These are phyloP conservation scores for Bombylius discolor DNA, from an alignment of 2,888 invertebrate genomes.

Conservation along the genomic window DNA sequence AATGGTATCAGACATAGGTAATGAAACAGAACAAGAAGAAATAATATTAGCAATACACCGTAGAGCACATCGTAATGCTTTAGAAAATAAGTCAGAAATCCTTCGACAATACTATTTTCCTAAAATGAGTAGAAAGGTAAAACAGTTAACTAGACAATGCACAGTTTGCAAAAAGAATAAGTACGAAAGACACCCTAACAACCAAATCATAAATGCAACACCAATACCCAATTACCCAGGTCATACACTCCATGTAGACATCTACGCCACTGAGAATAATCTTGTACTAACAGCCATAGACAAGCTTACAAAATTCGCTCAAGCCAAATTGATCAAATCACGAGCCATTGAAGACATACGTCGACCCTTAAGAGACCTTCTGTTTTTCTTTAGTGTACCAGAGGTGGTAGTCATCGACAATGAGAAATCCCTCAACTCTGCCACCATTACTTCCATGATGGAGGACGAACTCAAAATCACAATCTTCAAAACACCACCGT, in stretches of 20 bases:
- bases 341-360: constrained; percentile 11
- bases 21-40: too few species aligned
- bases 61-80: too few species aligned
- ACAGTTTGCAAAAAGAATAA: not conserved
- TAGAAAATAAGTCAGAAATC: too few species aligned
- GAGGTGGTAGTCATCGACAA: constrained; percentile 14
- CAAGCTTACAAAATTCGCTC: constrained; percentile 12
- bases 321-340: constrained; percentile 4
- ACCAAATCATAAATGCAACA: constrained; percentile 5
- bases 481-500: constrained; percentile 11
- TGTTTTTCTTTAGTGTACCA: constrained; percentile 13
- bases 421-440: constrained; percentile 14
- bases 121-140: too few species aligned
- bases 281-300: constrained; percentile 10
- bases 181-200: constrained; percentile 12
- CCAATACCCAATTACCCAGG: constrained; percentile 13
- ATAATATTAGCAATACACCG: too few species aligned
- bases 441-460: constrained; percentile 12
- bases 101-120: too few species aligned
- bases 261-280: constrained; percentile 9
- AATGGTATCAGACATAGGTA: too few species aligned
- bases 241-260: constrained; percentile 13
- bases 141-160: not conserved
- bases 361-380: constrained; percentile 10
- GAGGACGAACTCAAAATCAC: constrained; percentile 12